Percentiles rank a stretch among this genome's conserved stretches.
These are phyloP conservation scores for Cantharis rustica DNA, from an alignment of 2,888 invertebrate genomes.

Conservation along the genomic window DNA sequence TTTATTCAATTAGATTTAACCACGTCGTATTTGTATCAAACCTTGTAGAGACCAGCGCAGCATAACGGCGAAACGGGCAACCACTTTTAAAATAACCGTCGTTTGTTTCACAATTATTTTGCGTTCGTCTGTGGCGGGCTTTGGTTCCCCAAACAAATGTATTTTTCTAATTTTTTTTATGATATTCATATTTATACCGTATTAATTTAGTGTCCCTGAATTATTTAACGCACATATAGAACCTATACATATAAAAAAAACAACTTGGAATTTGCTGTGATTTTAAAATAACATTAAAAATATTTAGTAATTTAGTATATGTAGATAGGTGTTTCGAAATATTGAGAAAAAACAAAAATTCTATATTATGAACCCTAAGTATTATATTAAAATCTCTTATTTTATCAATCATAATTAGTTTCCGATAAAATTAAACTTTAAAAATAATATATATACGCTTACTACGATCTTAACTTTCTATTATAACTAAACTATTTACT, in stretches of 20 bases:
- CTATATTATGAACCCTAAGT: background rate
- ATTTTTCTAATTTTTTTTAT: background rate
- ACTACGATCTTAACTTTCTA: slow-evolving; percentile 8
- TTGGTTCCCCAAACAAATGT: background rate
- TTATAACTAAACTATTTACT: slow-evolving; percentile 12
- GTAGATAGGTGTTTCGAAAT: slow-evolving; percentile 17
- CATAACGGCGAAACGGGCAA: no score
- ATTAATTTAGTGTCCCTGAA: background rate
- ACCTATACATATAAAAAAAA: slow-evolving; percentile 12
- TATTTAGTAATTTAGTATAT: slow-evolving; percentile 17
- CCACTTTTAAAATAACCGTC: no score
- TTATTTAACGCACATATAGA: slow-evolving; percentile 11
- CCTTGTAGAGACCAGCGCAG: background rate
- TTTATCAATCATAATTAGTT: slow-evolving; percentile 13
- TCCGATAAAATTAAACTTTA: slow-evolving; percentile 5
- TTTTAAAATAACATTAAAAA: slow-evolving; percentile 20
- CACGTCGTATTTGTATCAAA: no score
- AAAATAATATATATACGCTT: slow-evolving; percentile 17
- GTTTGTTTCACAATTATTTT: background rate
- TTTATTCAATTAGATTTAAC: no score
- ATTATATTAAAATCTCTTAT: slow-evolving; percentile 8
- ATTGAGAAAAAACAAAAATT: background rate
- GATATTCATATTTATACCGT: background rate
- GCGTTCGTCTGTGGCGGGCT: background rate
- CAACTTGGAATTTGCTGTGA: slow-evolving; percentile 28